phyloP scores from a whole-genome alignment of 2,888 invertebrate genomes.

The Agrypnus murinus region DNA sequence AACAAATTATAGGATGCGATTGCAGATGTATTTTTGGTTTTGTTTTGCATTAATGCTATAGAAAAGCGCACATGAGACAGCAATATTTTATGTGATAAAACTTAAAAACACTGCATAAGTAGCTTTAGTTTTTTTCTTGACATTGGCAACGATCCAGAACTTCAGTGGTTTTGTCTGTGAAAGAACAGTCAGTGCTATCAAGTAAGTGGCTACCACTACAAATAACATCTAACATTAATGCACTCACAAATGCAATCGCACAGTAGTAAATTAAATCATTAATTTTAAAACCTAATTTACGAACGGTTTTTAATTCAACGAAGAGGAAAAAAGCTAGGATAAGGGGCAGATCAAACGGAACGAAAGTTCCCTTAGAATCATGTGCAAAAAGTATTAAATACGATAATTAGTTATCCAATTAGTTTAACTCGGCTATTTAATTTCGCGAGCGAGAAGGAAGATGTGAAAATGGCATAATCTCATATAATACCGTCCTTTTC shows the following conservation, averaged over 20 bases:
- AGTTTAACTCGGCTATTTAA: conserved; percentile 36
- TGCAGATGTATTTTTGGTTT: no score
- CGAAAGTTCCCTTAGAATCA: conserved; percentile 33
- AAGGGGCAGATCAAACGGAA: conserved; percentile 2
- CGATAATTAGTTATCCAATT: conserved; percentile 50
- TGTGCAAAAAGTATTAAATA: conserved; percentile 41
- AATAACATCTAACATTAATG: conserved; percentile 3
- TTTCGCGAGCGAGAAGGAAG: conserved; percentile 43
- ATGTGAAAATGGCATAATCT: conserved; percentile 11
- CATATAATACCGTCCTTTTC: conserved; percentile 55
- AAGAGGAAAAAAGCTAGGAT: not conserved
- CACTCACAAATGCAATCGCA: conserved; percentile 6
- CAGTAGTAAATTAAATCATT: no score
- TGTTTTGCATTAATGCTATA: conserved; percentile 13
- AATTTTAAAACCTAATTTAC: not conserved
- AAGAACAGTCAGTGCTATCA: conserved; percentile 29
- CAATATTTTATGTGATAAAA: conserved; percentile 26
- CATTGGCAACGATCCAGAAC: conserved; percentile 41
- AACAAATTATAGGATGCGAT: not conserved
- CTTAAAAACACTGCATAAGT: conserved; percentile 38
- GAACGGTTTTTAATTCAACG: not conserved
- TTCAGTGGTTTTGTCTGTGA: conserved; percentile 11
- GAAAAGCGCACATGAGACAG: not conserved
- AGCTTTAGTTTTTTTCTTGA: conserved; percentile 21
- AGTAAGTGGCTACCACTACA: conserved; percentile 30